Evolutionary conservation across 35 echinoderm and acorn worm species (phyloP).

Genomic region (Ptychodera flava): DNA sequence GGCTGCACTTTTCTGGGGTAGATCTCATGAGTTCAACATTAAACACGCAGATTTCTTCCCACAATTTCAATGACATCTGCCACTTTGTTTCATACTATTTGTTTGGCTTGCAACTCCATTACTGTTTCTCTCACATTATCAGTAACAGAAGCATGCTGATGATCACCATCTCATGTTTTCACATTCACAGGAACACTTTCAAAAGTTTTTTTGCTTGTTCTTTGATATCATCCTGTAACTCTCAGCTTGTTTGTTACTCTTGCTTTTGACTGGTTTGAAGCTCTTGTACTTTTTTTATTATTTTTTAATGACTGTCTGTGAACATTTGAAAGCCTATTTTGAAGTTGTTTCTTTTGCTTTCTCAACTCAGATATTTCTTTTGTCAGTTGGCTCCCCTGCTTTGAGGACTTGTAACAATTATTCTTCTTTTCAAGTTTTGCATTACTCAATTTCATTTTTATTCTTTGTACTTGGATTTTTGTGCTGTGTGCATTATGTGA

Average conservation of each 20-base stretch:
- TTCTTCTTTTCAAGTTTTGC: not conserved
- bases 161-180: no score
- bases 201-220: not conserved
- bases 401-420: not conserved
- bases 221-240: not conserved
- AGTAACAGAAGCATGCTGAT: no score
- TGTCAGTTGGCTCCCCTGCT: not conserved
- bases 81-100: not conserved
- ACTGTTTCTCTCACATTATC: not conserved
- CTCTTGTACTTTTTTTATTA: not conserved
- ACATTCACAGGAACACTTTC: no score
- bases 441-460: not conserved
- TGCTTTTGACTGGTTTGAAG: not conserved
- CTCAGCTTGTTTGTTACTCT: not conserved
- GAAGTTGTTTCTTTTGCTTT: not conserved
- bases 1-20: not conserved
- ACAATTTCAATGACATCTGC: not conserved
- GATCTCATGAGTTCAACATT: not conserved
- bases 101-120: not conserved
- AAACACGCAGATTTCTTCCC: not conserved
- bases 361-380: not conserved
- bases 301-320: not conserved
- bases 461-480: not conserved
- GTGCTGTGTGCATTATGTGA: not conserved
- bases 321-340: not conserved